Evolutionary conservation across 1,140 invertebrate genomes (phyloP).

Genomic region (Pseudomyrmex sp.): DNA sequence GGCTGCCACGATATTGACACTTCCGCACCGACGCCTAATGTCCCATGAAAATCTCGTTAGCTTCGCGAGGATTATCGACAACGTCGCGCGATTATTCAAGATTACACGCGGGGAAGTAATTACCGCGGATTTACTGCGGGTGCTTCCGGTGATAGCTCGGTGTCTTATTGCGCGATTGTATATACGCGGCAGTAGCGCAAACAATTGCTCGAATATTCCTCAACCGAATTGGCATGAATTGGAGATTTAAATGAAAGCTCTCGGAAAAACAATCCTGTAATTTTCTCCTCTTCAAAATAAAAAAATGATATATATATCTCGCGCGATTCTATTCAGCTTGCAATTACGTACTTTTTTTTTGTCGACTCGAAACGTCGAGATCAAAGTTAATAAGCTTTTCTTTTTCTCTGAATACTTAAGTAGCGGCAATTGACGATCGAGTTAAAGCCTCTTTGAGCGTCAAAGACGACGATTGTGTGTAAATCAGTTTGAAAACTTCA

Average conservation of each 20-base stretch:
- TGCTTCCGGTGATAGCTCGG: neutral
- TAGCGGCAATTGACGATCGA: neutral
- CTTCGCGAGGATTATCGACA: conserved; percentile 45
- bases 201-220: neutral
- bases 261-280: conserved; percentile 4
- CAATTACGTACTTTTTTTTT: conserved; percentile 6
- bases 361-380: conserved; percentile 13
- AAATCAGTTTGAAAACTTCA: conserved; percentile 37
- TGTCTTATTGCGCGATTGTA: neutral
- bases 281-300: neutral
- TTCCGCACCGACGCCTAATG: conserved; percentile 56
- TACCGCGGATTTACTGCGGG: conserved; percentile 40
- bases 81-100: conserved; percentile 48
- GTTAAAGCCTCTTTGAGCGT: neutral
- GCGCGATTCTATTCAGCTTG: neutral
- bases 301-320: neutral
- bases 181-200: neutral
- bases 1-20: conserved; percentile 54
- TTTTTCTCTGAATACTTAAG: conserved; percentile 30
- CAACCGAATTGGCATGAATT: neutral
- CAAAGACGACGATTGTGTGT: neutral
- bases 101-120: conserved; percentile 45
- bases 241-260: neutral
- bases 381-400: conserved; percentile 21
- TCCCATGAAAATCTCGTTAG: conserved; percentile 60